Evolutionary conservation across 1,140 invertebrate species (phyloP), one percentile per base, ranked within the genome.

Genomic region (Atta colombica): DNA sequence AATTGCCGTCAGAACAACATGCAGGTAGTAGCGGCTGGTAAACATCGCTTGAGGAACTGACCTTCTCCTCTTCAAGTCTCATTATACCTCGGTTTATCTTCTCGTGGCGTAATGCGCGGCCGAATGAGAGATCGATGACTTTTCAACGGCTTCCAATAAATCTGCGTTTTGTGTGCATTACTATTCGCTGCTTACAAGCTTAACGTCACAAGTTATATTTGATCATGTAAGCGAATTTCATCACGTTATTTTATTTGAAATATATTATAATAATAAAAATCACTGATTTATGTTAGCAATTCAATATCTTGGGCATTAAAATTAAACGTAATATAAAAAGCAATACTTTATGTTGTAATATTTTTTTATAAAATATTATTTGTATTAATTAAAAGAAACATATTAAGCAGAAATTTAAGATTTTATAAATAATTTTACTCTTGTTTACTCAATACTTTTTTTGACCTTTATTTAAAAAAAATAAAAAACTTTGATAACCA

Each of bases 1-100:
- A 78, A 89, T 84, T 82, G 85, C 53, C 77, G 58, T 49, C 49
- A 51, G 39, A 84, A 58, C 28, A 31, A 21, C 25, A 65, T 25
- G 65, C 45, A 75, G 45, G 77, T 51, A 45, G 66, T 55, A 75
- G 35, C 45, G 77, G 31, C n/a, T 45, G 63, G 68, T 58, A 53
- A 75, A 69, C 82, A 88, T 31, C 69, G 77, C 69, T 84, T 35
- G 35, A 69, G 28, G 58, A 72, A 82, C 77, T 88, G 87, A 88
- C 75, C 86, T 65, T 71, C 35, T 87, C 86, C 58, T 75, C 80
- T 18, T 39, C 66, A 53, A 31, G 69, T 28, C 55, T 84, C 45
- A 75, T 84, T 84, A 35, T 21, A 74, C 39, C 45, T 31, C 39
- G 55, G 55, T 75, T 65, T 61, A 61, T 61, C 80, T 61, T 60